Percentiles rank a stretch among this genome's conserved stretches.
These are phyloP conservation scores for Sminthurides bifidus DNA, from an alignment of 1,140 invertebrate species.

Conservation along the genomic window DNA sequence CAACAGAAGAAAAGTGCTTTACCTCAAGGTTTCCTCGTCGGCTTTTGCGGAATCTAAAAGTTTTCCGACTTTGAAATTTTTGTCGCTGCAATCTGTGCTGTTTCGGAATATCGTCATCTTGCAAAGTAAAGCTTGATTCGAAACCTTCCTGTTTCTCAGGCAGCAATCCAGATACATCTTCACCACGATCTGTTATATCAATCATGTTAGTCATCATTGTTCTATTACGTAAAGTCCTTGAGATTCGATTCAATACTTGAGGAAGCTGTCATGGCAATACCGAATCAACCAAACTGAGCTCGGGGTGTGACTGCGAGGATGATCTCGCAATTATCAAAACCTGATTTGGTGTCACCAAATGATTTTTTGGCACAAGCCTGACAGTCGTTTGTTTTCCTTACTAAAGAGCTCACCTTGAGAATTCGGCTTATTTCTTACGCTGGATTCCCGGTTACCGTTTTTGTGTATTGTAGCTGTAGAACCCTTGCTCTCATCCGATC, in stretches of 20 bases:
- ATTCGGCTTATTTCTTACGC: constrained; percentile 29
- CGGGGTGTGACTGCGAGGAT: no score
- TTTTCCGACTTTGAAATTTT: constrained; percentile 86
- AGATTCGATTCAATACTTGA: no score
- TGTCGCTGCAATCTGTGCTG: constrained; percentile 75
- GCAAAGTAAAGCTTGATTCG: no score
- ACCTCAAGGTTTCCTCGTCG: constrained; percentile 46
- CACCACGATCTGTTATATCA: constrained; percentile 22
- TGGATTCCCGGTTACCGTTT: constrained; percentile 25
- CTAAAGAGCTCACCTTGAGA: constrained; percentile 23
- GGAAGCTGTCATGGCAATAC: no score
- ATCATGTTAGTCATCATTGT: no score
- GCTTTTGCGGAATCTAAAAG: constrained; percentile 74
- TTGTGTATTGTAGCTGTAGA: constrained; percentile 25
- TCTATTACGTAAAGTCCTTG: no score
- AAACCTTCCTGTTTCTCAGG: no score
- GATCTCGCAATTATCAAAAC: constrained; percentile 5
- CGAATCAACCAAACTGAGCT: no score
- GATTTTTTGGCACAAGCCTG: no score
- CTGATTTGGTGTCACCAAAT: no score
- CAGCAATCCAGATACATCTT: constrained; percentile 18
- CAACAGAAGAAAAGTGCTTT: no score
- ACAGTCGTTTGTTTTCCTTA: no score
- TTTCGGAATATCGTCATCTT: constrained; percentile 36
- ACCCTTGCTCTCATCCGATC: constrained; percentile 23